Base-by-base conservation (phyloP, 2,888 invertebrate genomes). In the Himalopsyche tibetana region DNA sequence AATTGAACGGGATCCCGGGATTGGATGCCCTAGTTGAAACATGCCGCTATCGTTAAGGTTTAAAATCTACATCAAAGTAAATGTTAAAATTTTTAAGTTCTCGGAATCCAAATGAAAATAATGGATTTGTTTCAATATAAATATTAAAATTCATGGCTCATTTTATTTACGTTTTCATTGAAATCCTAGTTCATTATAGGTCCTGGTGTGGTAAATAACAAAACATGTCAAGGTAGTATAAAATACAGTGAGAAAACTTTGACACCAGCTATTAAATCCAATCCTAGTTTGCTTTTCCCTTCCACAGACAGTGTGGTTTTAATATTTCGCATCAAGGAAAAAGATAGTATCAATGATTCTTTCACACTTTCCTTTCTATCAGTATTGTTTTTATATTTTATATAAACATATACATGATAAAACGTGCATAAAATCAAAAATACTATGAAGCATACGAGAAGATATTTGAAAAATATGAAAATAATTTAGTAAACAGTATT, bases 231-330 rank as follows among this genome's bases (percentile, higher is more conserved):
- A 63, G 92, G 92, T 8, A 96, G 91, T 82, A 96, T 95, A 82
- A 95, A 93, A 0, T 94, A 89, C 96, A 96, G 96, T 0, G 95
- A 94, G 82, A 96, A 89, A 17, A 95, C 93, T 90, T 95, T 96
- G 63, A 96, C 94, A 0, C 95, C 95, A 81, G 94, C 93, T 82
- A 95, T 92, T 89, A 95, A 95, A 88, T 95, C 95, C 84, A 96
- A 91, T 40, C 95, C 95, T 12, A 95, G 90, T 89, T 93, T 93
- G 82, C 94, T 94, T 80, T 93, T 92, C 84, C 93, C 93, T 87
- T 94, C 94, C 0, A 94, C 93, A 0, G 93, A 92, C 42, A 94
- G 91, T 36, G 95, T 93, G 90, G 95, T 95, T 89, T 92, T 93
- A 80, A 94, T 90, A 88, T 94, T 95, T 89, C 93, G 93, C 85